A percentile compares a stretch with the other conserved stretches of the same genome.
Conservation (phyloP, 2,113 vertebrate genomes). For the Nannospalax galili region DNA sequence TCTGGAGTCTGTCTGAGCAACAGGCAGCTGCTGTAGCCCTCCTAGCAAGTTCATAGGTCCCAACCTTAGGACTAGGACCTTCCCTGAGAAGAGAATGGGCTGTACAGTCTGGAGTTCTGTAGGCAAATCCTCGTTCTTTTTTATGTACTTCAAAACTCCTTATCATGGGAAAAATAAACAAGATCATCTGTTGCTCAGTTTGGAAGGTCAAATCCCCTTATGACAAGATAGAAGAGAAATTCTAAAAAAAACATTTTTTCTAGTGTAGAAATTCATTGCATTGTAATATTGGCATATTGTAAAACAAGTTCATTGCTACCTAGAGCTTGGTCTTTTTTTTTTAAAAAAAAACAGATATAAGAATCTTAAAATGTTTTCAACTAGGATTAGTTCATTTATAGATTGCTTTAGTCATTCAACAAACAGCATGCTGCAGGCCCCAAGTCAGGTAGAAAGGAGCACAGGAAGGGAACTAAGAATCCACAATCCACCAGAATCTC, state of each 20-base stretch:
- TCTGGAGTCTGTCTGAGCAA: neutral
- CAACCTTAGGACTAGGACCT: neutral
- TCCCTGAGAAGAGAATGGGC: neutral
- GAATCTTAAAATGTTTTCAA: neutral
- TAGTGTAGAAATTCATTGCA: neutral
- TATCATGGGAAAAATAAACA: neutral
- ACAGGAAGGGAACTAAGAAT: neutral
- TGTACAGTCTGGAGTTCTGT: neutral
- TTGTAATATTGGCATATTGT: neutral
- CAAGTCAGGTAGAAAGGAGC: neutral
- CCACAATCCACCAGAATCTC: neutral
- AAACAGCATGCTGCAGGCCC: neutral
- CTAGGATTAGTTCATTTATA: neutral
- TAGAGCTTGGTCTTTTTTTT: neutral
- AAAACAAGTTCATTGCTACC: neutral
- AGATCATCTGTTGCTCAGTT: neutral
- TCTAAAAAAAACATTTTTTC: neutral
- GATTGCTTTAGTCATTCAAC: neutral
- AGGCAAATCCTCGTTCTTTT: neutral
- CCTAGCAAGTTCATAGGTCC: accelerated
- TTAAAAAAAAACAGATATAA: neutral
- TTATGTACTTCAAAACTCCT: neutral
- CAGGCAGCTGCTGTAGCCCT: neutral
- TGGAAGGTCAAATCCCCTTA: neutral
- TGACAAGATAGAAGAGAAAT: neutral